Base-by-base conservation (phyloP, 2,113 vertebrate genomes). In the Mastomys coucha region DNA sequence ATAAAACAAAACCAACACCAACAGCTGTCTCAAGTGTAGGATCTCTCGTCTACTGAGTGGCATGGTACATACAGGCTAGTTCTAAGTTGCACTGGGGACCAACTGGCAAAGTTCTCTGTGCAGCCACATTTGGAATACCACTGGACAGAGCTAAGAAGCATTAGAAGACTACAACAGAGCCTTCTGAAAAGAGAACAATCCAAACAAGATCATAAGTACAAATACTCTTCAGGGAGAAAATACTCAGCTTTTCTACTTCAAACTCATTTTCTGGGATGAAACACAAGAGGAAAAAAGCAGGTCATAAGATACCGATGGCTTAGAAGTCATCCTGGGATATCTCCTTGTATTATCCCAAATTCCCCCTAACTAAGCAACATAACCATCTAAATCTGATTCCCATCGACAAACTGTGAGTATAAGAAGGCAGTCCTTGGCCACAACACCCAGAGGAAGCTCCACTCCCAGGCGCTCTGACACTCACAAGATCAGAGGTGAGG, bases 191-290 rank as follows among this genome's bases (percentile, higher is more conserved):
- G 85, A 78, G 39, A 75, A 42, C 14, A 69, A 31, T 26, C 49
- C 42, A 87, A 56, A 16, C 36, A 84, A 90, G 70, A 75, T 75
- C 5, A 90, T 65, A 56, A 86, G 28, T 60, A 22, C 13, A 51
- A 28, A 90, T 36, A 95, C 10, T 85, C 63, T 80, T 84, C 73
- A 93, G n/a, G 28, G 49, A 96, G 89, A 95, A 94, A 91, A 96
- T 69, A 22, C 33, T 86, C 69, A 78, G 81, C 69, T 51, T 73
- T 75, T 42, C 53, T 51, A 78, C 11, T 60, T 33, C 76, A 69
- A 93, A 91, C 36, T 80, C 49, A 69, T 39, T 75, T 76, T 92
- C 65, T 39, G 31, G 33, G 53, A 69, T 84, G 42, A 95, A 93
- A 86, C 49, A 51, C 13, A 36, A 69, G 65, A 5, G 81, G 77